Evolutionary conservation across 2,888 invertebrate genomes (phyloP), one percentile per base, ranked within the genome.

Genomic region (Parnassius glacialis): DNA sequence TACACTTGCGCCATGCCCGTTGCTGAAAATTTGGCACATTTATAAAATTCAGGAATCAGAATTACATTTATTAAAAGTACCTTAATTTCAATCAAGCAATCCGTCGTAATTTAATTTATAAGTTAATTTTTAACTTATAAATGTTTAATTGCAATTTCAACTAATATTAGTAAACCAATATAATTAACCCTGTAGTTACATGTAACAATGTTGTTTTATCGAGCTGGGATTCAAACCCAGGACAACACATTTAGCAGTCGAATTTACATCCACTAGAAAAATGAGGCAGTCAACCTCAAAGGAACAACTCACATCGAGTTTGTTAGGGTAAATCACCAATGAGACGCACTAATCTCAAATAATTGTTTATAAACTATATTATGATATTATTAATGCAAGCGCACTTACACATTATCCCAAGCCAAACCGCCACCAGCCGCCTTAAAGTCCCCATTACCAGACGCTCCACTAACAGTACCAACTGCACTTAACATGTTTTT

Each of bases 331-430:
- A 48, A 10, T 10, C 0, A 9, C 9, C 9, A 12, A n/a, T n/a
- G 9, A 0, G 2, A 20, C 20, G 20, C 20, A 20, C 2, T 20
- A 20, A 20, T 20, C 20, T 0, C 2, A 20, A 20, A 20, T 2
- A 20, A 20, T 20, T 20, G 0, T 20, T 20, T 20, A 20, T 20
- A 2, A 20, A 20, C 20, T 20, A 20, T 2, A 20, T 20, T 20
- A 20, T 20, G 2, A 20, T 20, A 20, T 20, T 20, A 20, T 5
- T 9, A 47, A 52, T 3, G 13, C 13, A 45, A 45, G 1, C 48
- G 54, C 42, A 75, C 80, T 78, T 56, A 80, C 81, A 66, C 63
- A 59, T 76, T 76, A 16, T 78, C 75, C 13, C 74, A 60, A 25
- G 74, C 71, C 52, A 79, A 51, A 10, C 76, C 79, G 16, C 67